Evolutionary conservation across 2,113 vertebrate species (phyloP).

Genomic region (Geothlypis trichas): DNA sequence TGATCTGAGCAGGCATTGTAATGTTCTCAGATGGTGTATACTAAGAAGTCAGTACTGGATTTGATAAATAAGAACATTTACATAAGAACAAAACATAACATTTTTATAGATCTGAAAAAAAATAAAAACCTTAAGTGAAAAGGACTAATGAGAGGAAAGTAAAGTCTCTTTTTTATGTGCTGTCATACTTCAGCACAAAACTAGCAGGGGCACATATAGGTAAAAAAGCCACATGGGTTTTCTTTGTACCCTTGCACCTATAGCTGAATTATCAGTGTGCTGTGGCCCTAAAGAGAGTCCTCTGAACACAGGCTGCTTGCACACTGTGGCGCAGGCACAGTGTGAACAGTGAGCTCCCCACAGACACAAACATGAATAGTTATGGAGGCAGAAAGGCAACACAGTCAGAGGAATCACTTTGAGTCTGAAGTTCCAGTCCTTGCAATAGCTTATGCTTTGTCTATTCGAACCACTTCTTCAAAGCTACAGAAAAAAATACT

Average conservation of each 20-base stretch:
- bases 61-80: background rate
- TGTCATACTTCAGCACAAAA: background rate
- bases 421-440: background rate
- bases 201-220: background rate
- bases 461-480: background rate
- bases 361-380: fast-evolving
- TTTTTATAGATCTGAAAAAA: background rate
- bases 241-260: background rate
- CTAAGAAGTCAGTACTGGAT: background rate
- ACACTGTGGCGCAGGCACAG: fast-evolving
- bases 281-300: background rate
- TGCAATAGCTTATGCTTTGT: background rate
- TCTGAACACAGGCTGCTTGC: background rate
- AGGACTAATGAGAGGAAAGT: background rate
- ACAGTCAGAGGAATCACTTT: background rate
- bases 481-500: background rate
- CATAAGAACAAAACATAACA: background rate
- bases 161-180: background rate
- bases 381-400: background rate
- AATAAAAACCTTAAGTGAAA: background rate
- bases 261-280: background rate
- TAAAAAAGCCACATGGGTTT: background rate
- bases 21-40: background rate
- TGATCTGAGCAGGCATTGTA: background rate
- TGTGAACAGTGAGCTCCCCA: fast-evolving